A percentile compares a stretch with the other conserved stretches of the same genome.
Conservation (phyloP, 2,888 invertebrate species). For the Calliphora vomitoria region DNA sequence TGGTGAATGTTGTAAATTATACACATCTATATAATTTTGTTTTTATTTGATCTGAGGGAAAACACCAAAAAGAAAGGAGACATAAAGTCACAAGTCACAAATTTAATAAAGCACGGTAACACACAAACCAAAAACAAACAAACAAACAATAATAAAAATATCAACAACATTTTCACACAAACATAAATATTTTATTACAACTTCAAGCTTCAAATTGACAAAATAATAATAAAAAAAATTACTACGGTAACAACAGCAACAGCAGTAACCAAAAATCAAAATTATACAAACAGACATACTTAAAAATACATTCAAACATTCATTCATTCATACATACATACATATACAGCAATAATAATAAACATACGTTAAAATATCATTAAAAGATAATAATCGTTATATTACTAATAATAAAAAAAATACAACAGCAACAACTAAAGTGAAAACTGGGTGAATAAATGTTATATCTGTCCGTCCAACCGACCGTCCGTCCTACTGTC, state of each 20-base stretch:
- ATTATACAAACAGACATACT: background rate
- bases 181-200: slow-evolving; percentile 69
- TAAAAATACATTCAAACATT: too few relatives aligned
- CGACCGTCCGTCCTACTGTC: background rate
- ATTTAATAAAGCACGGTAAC: slow-evolving; percentile 38
- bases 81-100: slow-evolving; percentile 37
- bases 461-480: background rate
- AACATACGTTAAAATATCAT: slow-evolving; percentile 75
- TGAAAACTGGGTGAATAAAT: slow-evolving; percentile 77
- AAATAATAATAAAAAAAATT: slow-evolving; percentile 57
- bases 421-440: slow-evolving; percentile 29
- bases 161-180: slow-evolving; percentile 49
- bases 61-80: slow-evolving; percentile 5
- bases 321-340: background rate
- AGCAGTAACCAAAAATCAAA: slow-evolving; percentile 20
- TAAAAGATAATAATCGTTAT: slow-evolving; percentile 83
- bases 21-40: slow-evolving; percentile 35
- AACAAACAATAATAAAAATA: slow-evolving; percentile 66
- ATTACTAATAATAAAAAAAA: slow-evolving; percentile 79
- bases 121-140: slow-evolving; percentile 52
- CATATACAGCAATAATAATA: background rate
- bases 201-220: slow-evolving; percentile 57
- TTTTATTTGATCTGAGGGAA: slow-evolving; percentile 37
- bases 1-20: slow-evolving; percentile 61
- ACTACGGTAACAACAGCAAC: slow-evolving; percentile 47